Conservation (phyloP, 1,140 invertebrate genomes). For the Trachelipus rathkii region DNA sequence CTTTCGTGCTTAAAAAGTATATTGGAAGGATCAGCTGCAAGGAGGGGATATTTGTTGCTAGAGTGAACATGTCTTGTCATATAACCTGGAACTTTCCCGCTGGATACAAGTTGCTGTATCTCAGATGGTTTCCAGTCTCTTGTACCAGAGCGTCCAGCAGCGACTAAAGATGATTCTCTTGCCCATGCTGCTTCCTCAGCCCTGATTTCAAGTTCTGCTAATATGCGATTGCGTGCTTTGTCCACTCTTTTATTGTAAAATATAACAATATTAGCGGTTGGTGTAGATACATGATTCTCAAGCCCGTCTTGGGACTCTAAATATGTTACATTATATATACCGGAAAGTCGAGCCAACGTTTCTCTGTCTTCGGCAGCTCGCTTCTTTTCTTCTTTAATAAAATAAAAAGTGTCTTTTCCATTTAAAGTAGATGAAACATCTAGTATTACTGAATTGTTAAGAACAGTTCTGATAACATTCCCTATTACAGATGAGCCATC, state of each 20-base stretch:
- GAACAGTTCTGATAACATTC: slow-evolving; percentile 86
- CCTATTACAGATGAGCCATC: slow-evolving; percentile 77
- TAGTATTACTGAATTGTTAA: slow-evolving; percentile 87
- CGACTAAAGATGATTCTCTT: slow-evolving; percentile 80
- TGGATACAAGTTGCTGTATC: slow-evolving; percentile 77
- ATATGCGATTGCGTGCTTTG: slow-evolving; percentile 61
- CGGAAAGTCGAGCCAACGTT: slow-evolving; percentile 68
- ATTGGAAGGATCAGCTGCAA: slow-evolving; percentile 92
- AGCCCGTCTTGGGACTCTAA: slow-evolving; percentile 54
- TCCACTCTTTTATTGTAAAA: slow-evolving; percentile 85
- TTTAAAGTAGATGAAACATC: slow-evolving; percentile 76
- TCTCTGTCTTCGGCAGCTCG: slow-evolving; percentile 52
- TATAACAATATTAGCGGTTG: slow-evolving; percentile 83
- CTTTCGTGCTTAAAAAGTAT: slow-evolving; percentile 55
- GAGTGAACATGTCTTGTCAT: slow-evolving; percentile 83
- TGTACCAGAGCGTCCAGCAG: slow-evolving; percentile 71
- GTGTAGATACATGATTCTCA: slow-evolving; percentile 76
- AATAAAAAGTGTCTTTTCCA: slow-evolving; percentile 55
- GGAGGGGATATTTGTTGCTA: slow-evolving; percentile 78
- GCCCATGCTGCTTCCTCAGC: slow-evolving; percentile 80
- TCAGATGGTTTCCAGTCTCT: slow-evolving; percentile 85
- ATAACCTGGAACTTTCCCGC: slow-evolving; percentile 83
- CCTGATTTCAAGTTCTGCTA: slow-evolving; percentile 83
- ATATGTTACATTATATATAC: slow-evolving; percentile 83
- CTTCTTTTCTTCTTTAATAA: slow-evolving; percentile 43